Evolutionary conservation across 2,888 invertebrate genomes (phyloP).

Genomic region (Pachymerium ferrugineum): DNA sequence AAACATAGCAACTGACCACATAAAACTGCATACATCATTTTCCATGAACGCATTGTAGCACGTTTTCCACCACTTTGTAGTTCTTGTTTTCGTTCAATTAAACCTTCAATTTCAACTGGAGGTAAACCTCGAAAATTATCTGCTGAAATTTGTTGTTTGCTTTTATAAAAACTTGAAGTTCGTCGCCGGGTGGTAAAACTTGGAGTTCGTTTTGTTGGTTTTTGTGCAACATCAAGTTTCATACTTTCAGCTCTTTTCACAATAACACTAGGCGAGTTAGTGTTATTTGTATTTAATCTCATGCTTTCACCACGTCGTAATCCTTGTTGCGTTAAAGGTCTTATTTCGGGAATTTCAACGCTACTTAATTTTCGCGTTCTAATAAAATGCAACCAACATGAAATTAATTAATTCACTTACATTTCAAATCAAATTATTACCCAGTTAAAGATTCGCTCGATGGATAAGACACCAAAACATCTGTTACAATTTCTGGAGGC

Average conservation of each 20-base stretch:
- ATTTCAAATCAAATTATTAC: no score
- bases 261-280: constrained; percentile 43
- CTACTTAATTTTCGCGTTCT: background rate
- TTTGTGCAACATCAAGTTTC: constrained; percentile 64
- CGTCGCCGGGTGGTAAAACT: constrained; percentile 89
- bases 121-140: constrained; percentile 56
- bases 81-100: constrained; percentile 90
- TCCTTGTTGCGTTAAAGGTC: background rate
- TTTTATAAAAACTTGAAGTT: constrained; percentile 67
- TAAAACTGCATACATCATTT: constrained; percentile 85
- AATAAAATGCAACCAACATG: background rate
- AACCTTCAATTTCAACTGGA: constrained; percentile 85
- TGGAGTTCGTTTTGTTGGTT: constrained; percentile 78
- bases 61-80: constrained; percentile 87
- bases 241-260: constrained; percentile 84
- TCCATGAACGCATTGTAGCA: constrained; percentile 93
- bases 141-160: background rate
- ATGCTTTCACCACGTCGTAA: constrained; percentile 35
- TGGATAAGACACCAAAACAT: no score
- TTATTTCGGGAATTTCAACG: constrained; percentile 18
- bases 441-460: no score
- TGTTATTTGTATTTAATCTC: constrained; percentile 24
- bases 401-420: no score
- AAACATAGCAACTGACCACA: constrained; percentile 96
- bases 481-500: no score